These are phyloP conservation scores for Dynastes tityus DNA, from an alignment of 2,888 invertebrate genomes.

Conservation along the genomic window DNA sequence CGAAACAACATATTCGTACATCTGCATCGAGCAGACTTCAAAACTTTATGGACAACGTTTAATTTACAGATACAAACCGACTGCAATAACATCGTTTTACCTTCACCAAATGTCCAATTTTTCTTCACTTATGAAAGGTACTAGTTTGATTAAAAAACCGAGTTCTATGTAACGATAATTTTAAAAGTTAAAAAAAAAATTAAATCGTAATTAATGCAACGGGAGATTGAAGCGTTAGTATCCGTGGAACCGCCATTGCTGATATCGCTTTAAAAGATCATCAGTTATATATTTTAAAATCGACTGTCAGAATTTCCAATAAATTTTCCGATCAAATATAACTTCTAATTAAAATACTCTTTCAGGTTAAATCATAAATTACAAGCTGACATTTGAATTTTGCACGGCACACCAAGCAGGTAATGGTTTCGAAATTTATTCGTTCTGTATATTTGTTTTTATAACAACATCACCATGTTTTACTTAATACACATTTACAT, in stretches of 20 bases:
- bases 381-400: neutral
- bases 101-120: too few relatives aligned
- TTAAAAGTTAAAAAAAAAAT: too few relatives aligned
- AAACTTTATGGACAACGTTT: neutral
- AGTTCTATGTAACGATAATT: neutral
- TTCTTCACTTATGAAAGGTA: neutral
- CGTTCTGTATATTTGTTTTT: too few relatives aligned
- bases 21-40: neutral
- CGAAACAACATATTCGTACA: neutral
- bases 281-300: neutral
- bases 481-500: too few relatives aligned
- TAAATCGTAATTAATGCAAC: too few relatives aligned
- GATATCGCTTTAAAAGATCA: neutral
- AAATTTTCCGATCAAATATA: neutral
- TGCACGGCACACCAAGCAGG: too few relatives aligned
- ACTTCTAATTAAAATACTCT: neutral
- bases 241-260: neutral
- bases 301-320: neutral
- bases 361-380: slow-evolving; percentile 6
- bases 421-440: too few relatives aligned
- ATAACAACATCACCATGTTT: too few relatives aligned
- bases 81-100: too few relatives aligned
- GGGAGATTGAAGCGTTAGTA: too few relatives aligned
- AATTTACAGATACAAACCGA: too few relatives aligned
- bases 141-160: neutral